Evolutionary conservation across 2,888 invertebrate genomes (phyloP).

Genomic region (Therioaphis trifolii): DNA sequence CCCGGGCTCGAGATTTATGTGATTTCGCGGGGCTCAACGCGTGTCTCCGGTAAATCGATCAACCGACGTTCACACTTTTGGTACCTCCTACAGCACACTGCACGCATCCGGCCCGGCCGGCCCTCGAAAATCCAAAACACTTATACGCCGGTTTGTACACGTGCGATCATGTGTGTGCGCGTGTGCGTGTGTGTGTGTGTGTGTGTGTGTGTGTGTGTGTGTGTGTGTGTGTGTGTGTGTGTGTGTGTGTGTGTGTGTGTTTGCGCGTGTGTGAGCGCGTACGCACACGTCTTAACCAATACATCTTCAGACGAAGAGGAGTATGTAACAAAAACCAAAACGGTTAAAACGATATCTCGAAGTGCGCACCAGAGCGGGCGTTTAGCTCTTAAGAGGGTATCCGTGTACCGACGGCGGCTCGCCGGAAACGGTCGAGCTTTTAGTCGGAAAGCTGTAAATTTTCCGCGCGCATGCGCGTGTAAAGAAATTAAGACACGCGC

Average conservation of each 20-base stretch:
- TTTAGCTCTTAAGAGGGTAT: slow-evolving; percentile 58
- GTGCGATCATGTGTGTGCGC: no score
- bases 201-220: no score
- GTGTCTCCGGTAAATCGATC: slow-evolving; percentile 53
- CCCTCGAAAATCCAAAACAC: slow-evolving; percentile 13
- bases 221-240: no score
- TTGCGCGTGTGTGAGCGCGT: no score
- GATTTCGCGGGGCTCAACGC: slow-evolving; percentile 42
- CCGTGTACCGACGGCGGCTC: slow-evolving; percentile 40
- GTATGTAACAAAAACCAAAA: not conserved
- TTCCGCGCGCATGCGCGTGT: no score
- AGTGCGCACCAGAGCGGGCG: slow-evolving; percentile 1
- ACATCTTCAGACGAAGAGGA: not conserved
- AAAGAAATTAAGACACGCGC: no score
- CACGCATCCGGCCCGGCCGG: slow-evolving; percentile 13
- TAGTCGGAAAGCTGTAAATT: slow-evolving; percentile 49
- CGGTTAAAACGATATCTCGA: slow-evolving; percentile 7
- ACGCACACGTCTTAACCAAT: not conserved
- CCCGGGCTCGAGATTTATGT: slow-evolving; percentile 49
- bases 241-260: no score
- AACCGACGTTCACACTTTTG: slow-evolving; percentile 44
- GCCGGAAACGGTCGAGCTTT: slow-evolving; percentile 55
- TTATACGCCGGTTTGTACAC: not conserved
- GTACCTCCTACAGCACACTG: slow-evolving; percentile 3
- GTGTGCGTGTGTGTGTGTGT: no score